Evolutionary conservation across 2,888 invertebrate species (phyloP).

Genomic region (Gasteruption jaculator): DNA sequence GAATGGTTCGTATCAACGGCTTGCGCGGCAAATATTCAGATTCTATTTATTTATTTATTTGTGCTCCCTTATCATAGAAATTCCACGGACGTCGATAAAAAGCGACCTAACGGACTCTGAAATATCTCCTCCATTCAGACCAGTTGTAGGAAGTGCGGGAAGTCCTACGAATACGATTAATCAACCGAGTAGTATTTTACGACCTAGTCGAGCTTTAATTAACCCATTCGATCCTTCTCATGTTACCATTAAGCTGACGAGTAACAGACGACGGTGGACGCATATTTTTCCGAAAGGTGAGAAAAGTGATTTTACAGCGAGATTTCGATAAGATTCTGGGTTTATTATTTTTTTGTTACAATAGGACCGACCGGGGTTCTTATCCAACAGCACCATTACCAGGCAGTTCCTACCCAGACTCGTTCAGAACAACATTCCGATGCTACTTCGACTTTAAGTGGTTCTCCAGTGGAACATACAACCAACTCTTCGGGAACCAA

Average conservation of each 20-base stretch:
- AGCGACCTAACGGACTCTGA: conserved; percentile 52
- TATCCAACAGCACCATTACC: conserved; percentile 91
- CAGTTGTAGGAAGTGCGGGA: conserved; percentile 58
- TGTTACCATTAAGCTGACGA: conserved; percentile 92
- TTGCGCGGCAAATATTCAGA: too few species aligned
- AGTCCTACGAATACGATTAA: conserved; percentile 51
- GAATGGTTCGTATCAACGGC: conserved; percentile 30
- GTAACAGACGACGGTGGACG: conserved; percentile 94
- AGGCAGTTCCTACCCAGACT: conserved; percentile 69
- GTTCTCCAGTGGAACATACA: conserved; percentile 39
- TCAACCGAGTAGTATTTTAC: conserved; percentile 44
- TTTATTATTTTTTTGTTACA: conserved; percentile 7
- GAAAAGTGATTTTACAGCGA: not conserved
- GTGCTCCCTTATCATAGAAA: conserved; percentile 15
- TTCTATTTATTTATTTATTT: not conserved
- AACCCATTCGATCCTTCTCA: conserved; percentile 99
- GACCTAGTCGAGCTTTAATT: conserved; percentile 83
- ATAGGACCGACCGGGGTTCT: conserved; percentile 82
- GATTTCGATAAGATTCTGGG: not conserved
- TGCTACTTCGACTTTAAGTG: conserved; percentile 41
- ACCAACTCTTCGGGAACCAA: conserved; percentile 20
- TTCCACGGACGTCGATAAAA: conserved; percentile 37
- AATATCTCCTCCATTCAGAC: conserved; percentile 55
- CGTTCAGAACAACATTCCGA: conserved; percentile 42
- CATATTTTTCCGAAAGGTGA: conserved; percentile 94